Percentiles rank a stretch among this genome's conserved stretches.
These are phyloP conservation scores for Condylostylus longicornis DNA, from an alignment of 1,140 invertebrate species.

Conservation along the genomic window DNA sequence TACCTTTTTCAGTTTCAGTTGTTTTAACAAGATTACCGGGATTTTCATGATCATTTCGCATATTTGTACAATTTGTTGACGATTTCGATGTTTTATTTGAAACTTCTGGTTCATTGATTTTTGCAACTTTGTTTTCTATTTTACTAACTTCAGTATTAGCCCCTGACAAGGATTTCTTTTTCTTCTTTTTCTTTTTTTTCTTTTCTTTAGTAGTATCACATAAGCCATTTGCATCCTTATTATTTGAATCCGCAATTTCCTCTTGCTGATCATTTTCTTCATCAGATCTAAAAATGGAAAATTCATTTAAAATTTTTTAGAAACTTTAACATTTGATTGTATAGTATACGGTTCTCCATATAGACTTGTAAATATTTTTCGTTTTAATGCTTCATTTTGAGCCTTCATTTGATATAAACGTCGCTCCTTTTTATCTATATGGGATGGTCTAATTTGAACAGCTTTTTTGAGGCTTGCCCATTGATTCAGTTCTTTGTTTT, in stretches of 20 bases:
- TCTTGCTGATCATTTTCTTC: constrained; percentile 15
- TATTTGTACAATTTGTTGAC: constrained; percentile 10
- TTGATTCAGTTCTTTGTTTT: constrained; percentile 83
- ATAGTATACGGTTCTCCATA: constrained; percentile 39
- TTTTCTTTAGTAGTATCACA: not conserved
- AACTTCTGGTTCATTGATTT: constrained; percentile 10
- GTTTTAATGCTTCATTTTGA: constrained; percentile 55
- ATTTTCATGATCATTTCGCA: too few relatives aligned
- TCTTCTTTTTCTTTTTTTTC: constrained; percentile 18
- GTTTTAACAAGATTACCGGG: too few relatives aligned
- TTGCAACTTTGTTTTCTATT: too few relatives aligned
- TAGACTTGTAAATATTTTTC: constrained; percentile 71
- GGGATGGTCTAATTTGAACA: constrained; percentile 56
- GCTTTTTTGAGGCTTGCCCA: constrained; percentile 91
- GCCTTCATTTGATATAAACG: constrained; percentile 60
- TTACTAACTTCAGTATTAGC: too few relatives aligned
- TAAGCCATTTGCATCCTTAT: not conserved
- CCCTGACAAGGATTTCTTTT: too few relatives aligned
- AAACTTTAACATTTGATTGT: constrained; percentile 9
- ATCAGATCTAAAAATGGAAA: constrained; percentile 17
- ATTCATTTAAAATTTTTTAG: not conserved
- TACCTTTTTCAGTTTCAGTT: too few relatives aligned
- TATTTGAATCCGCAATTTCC: too few relatives aligned
- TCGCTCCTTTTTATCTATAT: constrained; percentile 67
- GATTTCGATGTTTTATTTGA: constrained; percentile 7